These are phyloP conservation scores for Metridium senile DNA, from an alignment of 92 coral and sea anemone genomes.

Conservation along the genomic window DNA sequence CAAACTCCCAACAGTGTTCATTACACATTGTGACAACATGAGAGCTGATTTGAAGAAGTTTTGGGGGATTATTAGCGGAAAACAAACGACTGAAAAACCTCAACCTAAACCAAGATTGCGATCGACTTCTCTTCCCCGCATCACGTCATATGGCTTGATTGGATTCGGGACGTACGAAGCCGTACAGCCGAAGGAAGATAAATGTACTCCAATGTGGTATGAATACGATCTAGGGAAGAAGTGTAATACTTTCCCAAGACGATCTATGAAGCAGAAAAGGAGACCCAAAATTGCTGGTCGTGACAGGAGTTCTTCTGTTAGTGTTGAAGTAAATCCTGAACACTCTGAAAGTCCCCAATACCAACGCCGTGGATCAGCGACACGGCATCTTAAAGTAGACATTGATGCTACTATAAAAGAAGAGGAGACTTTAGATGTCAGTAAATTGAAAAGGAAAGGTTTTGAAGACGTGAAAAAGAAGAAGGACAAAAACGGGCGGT, in stretches of 20 bases:
- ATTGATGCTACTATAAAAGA: constrained; percentile 43
- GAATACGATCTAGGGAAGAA: constrained; percentile 24
- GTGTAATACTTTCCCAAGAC: constrained; percentile 39
- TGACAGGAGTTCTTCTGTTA: constrained; percentile 32
- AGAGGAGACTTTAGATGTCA: constrained; percentile 30
- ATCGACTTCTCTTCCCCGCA: constrained; percentile 36
- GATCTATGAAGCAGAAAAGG: constrained; percentile 18
- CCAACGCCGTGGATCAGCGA: constrained; percentile 24
- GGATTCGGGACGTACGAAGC: constrained; percentile 29
- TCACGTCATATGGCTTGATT: constrained; percentile 27
- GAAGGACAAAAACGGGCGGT: background rate
- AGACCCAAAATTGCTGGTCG: constrained; percentile 29
- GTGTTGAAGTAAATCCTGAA: constrained; percentile 25
- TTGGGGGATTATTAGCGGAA: constrained; percentile 45
- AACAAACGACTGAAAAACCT: constrained; percentile 6
- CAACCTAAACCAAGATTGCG: constrained; percentile 22
- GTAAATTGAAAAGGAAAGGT: constrained; percentile 4
- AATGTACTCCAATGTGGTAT: constrained; percentile 18
- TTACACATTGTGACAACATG: constrained; percentile 15
- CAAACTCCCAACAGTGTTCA: background rate
- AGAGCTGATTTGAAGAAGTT: constrained; percentile 34
- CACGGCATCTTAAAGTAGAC: constrained; percentile 28
- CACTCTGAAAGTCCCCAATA: background rate
- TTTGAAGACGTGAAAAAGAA: constrained; percentile 1
- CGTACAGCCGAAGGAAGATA: constrained; percentile 1